Base-by-base conservation (phyloP, 2,113 vertebrate genomes). In the Falco punctatus region DNA sequence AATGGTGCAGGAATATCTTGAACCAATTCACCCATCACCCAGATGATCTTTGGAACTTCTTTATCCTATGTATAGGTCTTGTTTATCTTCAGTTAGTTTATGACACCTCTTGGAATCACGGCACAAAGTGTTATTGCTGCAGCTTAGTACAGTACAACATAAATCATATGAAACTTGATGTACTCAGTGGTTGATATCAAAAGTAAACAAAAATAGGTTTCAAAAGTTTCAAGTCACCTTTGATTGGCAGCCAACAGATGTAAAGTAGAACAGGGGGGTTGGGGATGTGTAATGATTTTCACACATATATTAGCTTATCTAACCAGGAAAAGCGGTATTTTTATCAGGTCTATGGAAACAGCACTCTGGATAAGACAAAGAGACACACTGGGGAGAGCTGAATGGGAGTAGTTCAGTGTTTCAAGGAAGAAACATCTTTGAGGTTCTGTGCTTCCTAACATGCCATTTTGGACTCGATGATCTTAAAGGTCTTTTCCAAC, bases 361-460 rank as follows among this genome's bases (percentile, higher is more conserved):
- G 32, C 13, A 4, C 48, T 70, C 22, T 38, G 23, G 15, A 38
- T 69, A 46, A 20, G n/a, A 28, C 12, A 67, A 75, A 42, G 11
- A 64, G n/a, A 21, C 17, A n/a, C 0, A 0, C 1, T 58, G 32
- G 6, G 33, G 21, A 66, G 65, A 77, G 8, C 15, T 62, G 58
- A 59, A 14, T 21, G 62, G 10, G 32, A 44, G 21, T 5, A 40
- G 6, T 40, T 44, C 33, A 40, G 4, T 52, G 15, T 69, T 80
- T 77, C 54, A 38, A 17, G 64, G 69, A 84, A 67, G 30, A 48
- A 71, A 85, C 3, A 3, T 14, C 3, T n/a, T 13, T 12, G 15
- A 51, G 10, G 11, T 57, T 93, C 21, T 77, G 40, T 61, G 30
- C 54, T 77, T 86, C 30, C 24, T 86, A 23, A 44, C 20, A 38